Conservation (phyloP, 2,888 invertebrate species). For the Steinernema scapterisci region DNA sequence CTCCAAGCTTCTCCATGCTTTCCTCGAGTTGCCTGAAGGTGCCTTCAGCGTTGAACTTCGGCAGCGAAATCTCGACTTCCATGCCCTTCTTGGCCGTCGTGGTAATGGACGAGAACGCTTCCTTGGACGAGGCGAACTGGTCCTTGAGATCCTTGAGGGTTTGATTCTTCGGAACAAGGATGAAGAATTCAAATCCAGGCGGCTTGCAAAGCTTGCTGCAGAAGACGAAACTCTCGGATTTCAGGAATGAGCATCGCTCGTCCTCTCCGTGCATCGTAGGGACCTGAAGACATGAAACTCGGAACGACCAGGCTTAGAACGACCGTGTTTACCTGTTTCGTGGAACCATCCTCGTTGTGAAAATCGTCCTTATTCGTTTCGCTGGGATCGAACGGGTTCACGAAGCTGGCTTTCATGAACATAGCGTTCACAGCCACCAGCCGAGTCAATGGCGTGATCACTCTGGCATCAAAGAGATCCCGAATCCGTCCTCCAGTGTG, state of each 20-base stretch:
- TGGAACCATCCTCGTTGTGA: background rate
- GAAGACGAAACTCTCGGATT: background rate
- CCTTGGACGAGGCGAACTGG: background rate
- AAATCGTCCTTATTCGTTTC: background rate
- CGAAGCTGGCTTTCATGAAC: background rate
- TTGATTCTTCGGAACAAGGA: background rate
- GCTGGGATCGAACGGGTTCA: background rate
- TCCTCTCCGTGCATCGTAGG: background rate
- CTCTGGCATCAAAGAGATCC: background rate
- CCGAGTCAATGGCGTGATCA: background rate
- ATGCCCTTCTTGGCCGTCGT: no score
- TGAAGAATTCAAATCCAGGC: background rate
- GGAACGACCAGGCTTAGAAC: no score
- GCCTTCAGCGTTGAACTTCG: no score
- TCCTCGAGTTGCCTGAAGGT: no score
- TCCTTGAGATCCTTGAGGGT: background rate
- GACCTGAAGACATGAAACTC: background rate
- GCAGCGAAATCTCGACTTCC: no score
- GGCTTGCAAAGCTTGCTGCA: background rate
- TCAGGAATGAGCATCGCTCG: background rate
- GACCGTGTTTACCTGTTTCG: background rate
- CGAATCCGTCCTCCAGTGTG: background rate
- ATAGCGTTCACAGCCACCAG: background rate
- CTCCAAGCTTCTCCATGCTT: no score
- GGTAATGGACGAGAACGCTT: no score